Conservation (phyloP, 1,140 invertebrate species). For the Mamestra configurata region DNA sequence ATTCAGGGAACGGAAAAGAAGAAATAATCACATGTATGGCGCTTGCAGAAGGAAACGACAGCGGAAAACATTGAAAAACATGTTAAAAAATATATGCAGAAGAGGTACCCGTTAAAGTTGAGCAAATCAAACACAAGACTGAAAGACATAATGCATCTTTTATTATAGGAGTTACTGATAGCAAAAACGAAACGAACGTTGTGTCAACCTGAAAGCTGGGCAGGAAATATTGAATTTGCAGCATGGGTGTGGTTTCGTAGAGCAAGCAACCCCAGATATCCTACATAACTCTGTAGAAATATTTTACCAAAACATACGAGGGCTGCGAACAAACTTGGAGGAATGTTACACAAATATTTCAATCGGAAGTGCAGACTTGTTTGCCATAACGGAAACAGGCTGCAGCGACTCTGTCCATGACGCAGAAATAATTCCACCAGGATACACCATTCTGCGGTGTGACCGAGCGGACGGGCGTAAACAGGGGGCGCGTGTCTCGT, state of each 20-base stretch:
- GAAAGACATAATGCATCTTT: too few relatives aligned
- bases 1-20: background rate
- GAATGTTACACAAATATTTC: background rate
- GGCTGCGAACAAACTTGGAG: conserved; percentile 6
- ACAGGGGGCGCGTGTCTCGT: conserved; percentile 16
- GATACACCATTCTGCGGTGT: conserved; percentile 18
- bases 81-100: conserved; percentile 7
- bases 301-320: conserved; percentile 36
- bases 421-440: conserved; percentile 32
- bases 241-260: conserved; percentile 52
- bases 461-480: conserved; percentile 27
- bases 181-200: conserved; percentile 41
- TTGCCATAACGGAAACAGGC: conserved; percentile 21
- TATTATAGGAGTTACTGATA: conserved; percentile 47
- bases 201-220: conserved; percentile 37
- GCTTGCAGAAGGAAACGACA: conserved; percentile 1
- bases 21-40: too few relatives aligned
- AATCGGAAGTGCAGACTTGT: conserved; percentile 4
- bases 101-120: conserved; percentile 8
- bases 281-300: conserved; percentile 33
- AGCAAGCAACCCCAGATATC: conserved; percentile 6
- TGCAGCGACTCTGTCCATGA: conserved; percentile 11
- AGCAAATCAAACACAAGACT: conserved; percentile 49
- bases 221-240: conserved; percentile 45
- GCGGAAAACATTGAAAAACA: background rate